Base-by-base conservation (phyloP, 2,888 invertebrate genomes). In the Drosophila affinis region DNA sequence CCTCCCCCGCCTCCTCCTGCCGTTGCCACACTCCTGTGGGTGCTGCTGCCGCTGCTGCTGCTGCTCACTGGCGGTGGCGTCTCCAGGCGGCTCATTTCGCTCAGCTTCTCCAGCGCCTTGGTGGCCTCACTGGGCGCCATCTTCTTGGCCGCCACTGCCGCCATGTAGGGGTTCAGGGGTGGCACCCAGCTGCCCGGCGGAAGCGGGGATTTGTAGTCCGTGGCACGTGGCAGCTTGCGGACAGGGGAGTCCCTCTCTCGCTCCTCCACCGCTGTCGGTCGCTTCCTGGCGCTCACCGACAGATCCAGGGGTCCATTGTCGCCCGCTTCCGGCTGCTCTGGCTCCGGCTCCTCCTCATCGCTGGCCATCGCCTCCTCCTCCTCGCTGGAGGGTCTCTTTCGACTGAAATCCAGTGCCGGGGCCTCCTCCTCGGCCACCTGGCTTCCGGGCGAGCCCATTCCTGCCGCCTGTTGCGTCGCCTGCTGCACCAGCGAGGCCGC, bases 51-150 rank as follows among this genome's bases (percentile, higher is more conserved):
- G 12, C 32, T 32, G 1, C 55, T 17, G 29, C 56, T 29, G 12
- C 78, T 3, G 96, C 95, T 4, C 14, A 34, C 62, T 0, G 84
- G 73, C 7, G 87, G 77, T 5, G 82, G 77, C n/a, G 82, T 87
- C 49, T 97, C 96, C 34, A 97, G 92, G 88, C 97, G 95, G 87
- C 97, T 97, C 85, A 97, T 93, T 90, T 97, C 97, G 87, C 96
- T 97, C 97, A 97, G 97, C 91, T 97, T 97, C 90, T 97, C 97
- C 62, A 97, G 92, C 9, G 97, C 97, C 91, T 97, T 97, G 14
- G 96, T 96, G 0, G 97, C 97, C 87, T 97, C 97, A 86, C 94
- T 96, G 0, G 96, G 96, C 27, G 94, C 94, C 92, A 95, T 94
- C 90, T 97, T 96, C 32, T 82, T 83, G 72, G 95, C 95, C 7